These are phyloP conservation scores for Cyclophora punctaria DNA, from an alignment of 2,888 invertebrate genomes.

Conservation along the genomic window DNA sequence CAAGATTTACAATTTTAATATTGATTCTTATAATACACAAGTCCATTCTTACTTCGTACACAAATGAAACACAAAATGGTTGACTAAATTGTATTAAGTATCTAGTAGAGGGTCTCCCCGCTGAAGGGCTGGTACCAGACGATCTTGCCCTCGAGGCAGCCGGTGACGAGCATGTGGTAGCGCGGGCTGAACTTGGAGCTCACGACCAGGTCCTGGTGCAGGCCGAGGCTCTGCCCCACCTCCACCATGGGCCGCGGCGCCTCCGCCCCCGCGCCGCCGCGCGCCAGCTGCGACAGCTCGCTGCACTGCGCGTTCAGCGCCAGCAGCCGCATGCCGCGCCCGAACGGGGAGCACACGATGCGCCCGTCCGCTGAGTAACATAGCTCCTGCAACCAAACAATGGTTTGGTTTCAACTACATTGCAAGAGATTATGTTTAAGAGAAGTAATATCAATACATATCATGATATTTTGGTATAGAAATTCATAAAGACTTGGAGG, in stretches of 20 bases:
- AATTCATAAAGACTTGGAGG: no score
- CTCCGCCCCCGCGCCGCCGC: constrained; percentile 15
- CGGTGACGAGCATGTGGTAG: constrained; percentile 90
- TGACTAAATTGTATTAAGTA: constrained; percentile 13
- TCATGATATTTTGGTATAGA: no score
- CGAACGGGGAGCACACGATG: constrained; percentile 92
- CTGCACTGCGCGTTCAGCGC: constrained; percentile 85
- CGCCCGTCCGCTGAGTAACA: constrained; percentile 94
- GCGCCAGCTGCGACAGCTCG: constrained; percentile 81
- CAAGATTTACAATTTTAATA: no score
- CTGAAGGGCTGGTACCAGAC: constrained; percentile 90
- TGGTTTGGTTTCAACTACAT: no score
- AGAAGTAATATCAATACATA: no score
- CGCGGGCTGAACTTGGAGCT: constrained; percentile 93
- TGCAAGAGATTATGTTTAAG: background rate
- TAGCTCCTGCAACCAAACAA: constrained; percentile 73
- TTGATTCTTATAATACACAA: no score
- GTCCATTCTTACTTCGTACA: no score
- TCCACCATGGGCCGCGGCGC: constrained; percentile 57
- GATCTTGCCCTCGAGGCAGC: constrained; percentile 91
- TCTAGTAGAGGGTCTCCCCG: constrained; percentile 48
- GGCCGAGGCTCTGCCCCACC: constrained; percentile 80
- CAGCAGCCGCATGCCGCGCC: constrained; percentile 88
- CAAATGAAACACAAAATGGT: constrained; percentile 5
- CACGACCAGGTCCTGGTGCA: constrained; percentile 87